Evolutionary conservation across 1,140 invertebrate species (phyloP).

Genomic region (Kradibia gibbosae): DNA sequence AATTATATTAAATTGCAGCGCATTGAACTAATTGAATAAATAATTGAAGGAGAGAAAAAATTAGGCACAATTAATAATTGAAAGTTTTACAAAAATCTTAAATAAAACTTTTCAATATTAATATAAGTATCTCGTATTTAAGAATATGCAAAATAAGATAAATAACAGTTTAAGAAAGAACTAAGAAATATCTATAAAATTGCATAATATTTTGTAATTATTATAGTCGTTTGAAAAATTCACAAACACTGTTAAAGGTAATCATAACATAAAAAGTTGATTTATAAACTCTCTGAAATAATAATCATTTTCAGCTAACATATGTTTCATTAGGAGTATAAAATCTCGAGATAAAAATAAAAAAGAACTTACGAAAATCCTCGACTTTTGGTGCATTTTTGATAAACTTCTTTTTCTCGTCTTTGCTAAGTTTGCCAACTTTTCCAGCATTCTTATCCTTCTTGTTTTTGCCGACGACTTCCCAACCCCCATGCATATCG

Average conservation of each 20-base stretch:
- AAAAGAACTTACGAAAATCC: conserved; percentile 76
- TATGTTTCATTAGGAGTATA: conserved; percentile 4
- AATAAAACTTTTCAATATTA: too few species aligned
- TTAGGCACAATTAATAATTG: too few species aligned
- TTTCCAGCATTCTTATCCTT: conserved; percentile 77
- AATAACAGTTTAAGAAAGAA: too few species aligned
- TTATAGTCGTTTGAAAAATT: not conserved
- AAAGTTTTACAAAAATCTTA: too few species aligned
- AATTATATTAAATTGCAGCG: too few species aligned
- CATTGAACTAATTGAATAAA: too few species aligned
- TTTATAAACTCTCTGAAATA: conserved; percentile 9
- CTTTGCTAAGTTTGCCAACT: conserved; percentile 72
- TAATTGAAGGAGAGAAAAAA: too few species aligned
- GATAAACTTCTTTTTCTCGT: conserved; percentile 76
- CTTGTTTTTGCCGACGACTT: conserved; percentile 83
- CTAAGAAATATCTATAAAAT: too few species aligned
- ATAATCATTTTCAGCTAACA: not conserved
- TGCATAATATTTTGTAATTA: not conserved
- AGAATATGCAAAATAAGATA: too few species aligned
- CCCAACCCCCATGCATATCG: conserved; percentile 80
- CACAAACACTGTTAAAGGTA: not conserved
- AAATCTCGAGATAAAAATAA: not conserved
- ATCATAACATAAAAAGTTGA: conserved; percentile 8
- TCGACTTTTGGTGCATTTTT: conserved; percentile 77
- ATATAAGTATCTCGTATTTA: too few species aligned